Conservation (phyloP, 2,888 invertebrate species). For the Phaedon cochleariae region DNA sequence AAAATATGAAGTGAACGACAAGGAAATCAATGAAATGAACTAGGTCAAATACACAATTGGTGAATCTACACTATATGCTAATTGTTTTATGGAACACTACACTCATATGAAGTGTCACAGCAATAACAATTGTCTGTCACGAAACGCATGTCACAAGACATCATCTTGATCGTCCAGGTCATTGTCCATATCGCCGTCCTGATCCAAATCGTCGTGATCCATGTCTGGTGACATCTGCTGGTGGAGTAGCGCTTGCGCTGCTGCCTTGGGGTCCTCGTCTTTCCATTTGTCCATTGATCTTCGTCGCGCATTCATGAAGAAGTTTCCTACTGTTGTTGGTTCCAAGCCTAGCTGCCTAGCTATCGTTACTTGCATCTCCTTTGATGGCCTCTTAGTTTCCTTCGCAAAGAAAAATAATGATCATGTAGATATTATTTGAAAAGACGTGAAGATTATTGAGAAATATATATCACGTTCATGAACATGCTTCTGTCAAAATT, state of each 20-base stretch:
- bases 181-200: conserved; percentile 64
- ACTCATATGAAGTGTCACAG: conserved; percentile 59
- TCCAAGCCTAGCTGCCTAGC: conserved; percentile 96
- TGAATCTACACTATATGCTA: conserved; percentile 53
- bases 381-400: conserved; percentile 99
- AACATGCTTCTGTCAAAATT: no score
- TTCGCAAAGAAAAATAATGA: conserved; percentile 58
- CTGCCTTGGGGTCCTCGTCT: conserved; percentile 83
- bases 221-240: conserved; percentile 62
- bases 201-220: conserved; percentile 61
- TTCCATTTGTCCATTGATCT: conserved; percentile 99
- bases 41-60: conserved; percentile 50
- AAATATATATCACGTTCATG: no score
- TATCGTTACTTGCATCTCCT: conserved; percentile 99
- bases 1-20: conserved; percentile 27
- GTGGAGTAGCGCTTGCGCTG: conserved; percentile 58
- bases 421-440: no score
- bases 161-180: conserved; percentile 66
- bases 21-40: conserved; percentile 25
- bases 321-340: conserved; percentile 98
- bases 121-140: conserved; percentile 63
- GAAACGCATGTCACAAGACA: conserved; percentile 67
- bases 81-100: conserved; percentile 53
- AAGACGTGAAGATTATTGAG: no score
- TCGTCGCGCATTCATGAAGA: conserved; percentile 99